These are phyloP conservation scores for Sebastes taczanowskii DNA, from an alignment of 2,797 vertebrate species.

Conservation along the genomic window DNA sequence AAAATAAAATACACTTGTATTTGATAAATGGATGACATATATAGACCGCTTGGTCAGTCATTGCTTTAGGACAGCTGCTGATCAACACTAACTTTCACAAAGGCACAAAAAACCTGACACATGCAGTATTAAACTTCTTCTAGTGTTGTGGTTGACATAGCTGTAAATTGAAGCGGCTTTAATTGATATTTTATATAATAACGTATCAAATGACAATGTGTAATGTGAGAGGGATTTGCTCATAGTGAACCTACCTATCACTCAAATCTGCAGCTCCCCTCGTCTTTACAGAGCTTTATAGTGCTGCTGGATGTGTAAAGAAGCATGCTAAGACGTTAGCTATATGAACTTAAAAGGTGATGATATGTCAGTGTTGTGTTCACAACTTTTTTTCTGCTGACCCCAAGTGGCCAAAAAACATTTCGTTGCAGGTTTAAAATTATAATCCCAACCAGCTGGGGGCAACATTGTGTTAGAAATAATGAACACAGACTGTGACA, in stretches of 20 bases:
- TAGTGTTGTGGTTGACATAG: background rate
- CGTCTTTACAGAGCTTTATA: too few species aligned
- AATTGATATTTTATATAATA: background rate
- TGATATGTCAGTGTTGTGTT: background rate
- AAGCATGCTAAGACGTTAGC: too few species aligned
- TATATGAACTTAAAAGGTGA: too few species aligned
- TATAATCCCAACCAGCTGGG: background rate
- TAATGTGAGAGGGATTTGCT: too few species aligned
- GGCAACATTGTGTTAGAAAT: background rate
- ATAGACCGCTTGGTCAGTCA: too few species aligned
- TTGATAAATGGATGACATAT: background rate
- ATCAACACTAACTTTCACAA: too few species aligned
- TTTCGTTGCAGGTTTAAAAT: background rate
- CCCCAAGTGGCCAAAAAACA: background rate
- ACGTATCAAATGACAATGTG: background rate
- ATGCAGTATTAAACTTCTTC: too few species aligned
- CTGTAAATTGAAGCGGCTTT: background rate
- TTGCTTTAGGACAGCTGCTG: too few species aligned
- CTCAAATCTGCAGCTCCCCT: background rate
- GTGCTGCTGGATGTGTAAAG: too few species aligned
- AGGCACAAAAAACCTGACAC: fast-evolving
- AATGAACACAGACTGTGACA: background rate
- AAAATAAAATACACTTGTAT: background rate
- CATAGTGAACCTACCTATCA: background rate
- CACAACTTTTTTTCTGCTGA: background rate